A percentile compares a stretch with the other conserved stretches of the same genome.
Conservation (phyloP, 92 coral and sea anemone species). For the Porites rus region DNA sequence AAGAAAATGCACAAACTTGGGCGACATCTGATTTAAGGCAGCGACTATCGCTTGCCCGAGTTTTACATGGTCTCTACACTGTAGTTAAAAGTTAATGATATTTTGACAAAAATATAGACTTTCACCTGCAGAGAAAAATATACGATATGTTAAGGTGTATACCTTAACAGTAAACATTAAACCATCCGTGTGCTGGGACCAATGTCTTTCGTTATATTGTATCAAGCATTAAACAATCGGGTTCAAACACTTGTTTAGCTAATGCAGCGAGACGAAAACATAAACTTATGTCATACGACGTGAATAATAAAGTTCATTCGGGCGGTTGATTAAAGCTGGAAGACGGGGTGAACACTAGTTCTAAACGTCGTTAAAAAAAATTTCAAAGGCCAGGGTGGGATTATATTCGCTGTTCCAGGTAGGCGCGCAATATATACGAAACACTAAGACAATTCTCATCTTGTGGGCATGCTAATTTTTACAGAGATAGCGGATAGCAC, state of each 20-base stretch:
- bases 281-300: constrained; percentile 26
- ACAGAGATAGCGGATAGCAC: too few species aligned
- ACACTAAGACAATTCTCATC: too few species aligned
- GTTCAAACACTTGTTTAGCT: constrained; percentile 16
- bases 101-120: not conserved
- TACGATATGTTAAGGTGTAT: not conserved
- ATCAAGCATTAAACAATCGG: not conserved
- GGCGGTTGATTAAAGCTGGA: not conserved
- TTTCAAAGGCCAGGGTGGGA: not conserved
- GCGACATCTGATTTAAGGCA: not conserved
- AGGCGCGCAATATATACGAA: too few species aligned
- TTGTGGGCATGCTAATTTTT: too few species aligned
- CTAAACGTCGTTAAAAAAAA: too few species aligned
- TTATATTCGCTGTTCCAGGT: too few species aligned
- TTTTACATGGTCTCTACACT: not conserved
- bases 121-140: constrained; percentile 22
- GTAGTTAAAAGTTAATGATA: not conserved
- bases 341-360: not conserved
- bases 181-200: constrained; percentile 4
- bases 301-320: constrained; percentile 4
- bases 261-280: not conserved
- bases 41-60: not conserved
- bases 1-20: not conserved
- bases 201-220: not conserved
- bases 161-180: not conserved